These are phyloP conservation scores for Metacarcinus magister DNA, from an alignment of 2,888 invertebrate species.

Conservation along the genomic window DNA sequence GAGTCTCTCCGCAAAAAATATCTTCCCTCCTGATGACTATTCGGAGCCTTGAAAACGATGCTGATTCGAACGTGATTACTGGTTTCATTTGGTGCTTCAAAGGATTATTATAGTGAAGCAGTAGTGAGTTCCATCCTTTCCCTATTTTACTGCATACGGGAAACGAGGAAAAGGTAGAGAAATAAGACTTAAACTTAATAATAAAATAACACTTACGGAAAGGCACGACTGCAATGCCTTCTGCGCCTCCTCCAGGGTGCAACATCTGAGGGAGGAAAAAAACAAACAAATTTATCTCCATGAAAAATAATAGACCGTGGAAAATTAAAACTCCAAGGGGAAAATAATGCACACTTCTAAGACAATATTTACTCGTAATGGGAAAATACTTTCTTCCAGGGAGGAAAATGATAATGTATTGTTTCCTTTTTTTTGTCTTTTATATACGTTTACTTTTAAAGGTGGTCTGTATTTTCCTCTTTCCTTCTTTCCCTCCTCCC, in stretches of 20 bases:
- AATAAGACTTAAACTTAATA: neutral
- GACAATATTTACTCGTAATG: slow-evolving; percentile 1
- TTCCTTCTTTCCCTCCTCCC: no score
- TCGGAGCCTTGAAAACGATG: neutral
- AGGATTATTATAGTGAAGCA: neutral
- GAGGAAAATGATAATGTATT: neutral
- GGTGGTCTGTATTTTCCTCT: neutral
- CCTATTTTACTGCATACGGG: neutral
- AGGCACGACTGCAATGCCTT: neutral
- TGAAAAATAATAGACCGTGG: neutral
- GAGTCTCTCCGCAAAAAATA: neutral
- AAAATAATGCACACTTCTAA: neutral
- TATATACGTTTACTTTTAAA: neutral
- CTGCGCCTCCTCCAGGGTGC: neutral
- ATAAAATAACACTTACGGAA: neutral
- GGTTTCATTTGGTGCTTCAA: neutral
- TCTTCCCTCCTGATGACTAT: neutral
- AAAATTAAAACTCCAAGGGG: neutral
- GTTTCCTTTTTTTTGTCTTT: neutral
- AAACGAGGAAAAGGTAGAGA: neutral
- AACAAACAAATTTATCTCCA: neutral
- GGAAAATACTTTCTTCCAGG: neutral
- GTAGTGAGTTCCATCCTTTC: neutral
- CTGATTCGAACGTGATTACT: slow-evolving; percentile 16
- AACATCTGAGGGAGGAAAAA: slow-evolving; percentile 1